Evolutionary conservation across 2,113 vertebrate genomes (phyloP).

Genomic region (Ptilorrhoa leucosticta): DNA sequence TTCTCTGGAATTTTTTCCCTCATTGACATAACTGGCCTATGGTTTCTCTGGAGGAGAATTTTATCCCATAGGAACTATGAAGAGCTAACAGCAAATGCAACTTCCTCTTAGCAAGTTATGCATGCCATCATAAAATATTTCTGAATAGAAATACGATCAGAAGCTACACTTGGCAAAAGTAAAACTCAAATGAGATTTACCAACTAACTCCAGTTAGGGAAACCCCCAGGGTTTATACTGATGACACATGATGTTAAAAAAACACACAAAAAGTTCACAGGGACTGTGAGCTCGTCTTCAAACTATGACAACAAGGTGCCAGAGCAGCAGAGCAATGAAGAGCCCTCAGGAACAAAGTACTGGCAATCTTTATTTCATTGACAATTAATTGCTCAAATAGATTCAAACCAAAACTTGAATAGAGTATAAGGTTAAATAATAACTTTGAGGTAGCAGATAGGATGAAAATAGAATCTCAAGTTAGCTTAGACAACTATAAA

Average conservation of each 20-base stretch:
- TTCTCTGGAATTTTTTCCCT: not conserved
- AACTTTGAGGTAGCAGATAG: not conserved
- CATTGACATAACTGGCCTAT: not conserved
- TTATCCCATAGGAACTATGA: not conserved
- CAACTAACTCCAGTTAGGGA: not conserved
- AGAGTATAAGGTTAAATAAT: not conserved
- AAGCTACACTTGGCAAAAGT: not conserved
- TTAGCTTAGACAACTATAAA: not conserved
- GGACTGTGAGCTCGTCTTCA: not conserved
- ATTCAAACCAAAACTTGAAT: not conserved
- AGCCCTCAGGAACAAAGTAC: not conserved
- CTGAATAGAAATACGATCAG: not conserved
- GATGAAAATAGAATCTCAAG: not conserved
- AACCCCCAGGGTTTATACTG: fast-evolving
- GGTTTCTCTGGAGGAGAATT: not conserved
- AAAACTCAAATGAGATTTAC: not conserved
- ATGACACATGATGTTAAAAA: not conserved
- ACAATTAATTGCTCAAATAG: not conserved
- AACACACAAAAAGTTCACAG: not conserved
- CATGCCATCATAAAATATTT: not conserved
- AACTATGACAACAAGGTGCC: not conserved
- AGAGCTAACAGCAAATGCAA: not conserved
- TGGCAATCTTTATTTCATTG: not conserved
- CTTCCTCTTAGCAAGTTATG: not conserved
- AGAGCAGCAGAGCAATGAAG: not conserved